These are phyloP conservation scores for Plagodis dolabraria DNA, from an alignment of 2,888 invertebrate genomes.

Conservation along the genomic window DNA sequence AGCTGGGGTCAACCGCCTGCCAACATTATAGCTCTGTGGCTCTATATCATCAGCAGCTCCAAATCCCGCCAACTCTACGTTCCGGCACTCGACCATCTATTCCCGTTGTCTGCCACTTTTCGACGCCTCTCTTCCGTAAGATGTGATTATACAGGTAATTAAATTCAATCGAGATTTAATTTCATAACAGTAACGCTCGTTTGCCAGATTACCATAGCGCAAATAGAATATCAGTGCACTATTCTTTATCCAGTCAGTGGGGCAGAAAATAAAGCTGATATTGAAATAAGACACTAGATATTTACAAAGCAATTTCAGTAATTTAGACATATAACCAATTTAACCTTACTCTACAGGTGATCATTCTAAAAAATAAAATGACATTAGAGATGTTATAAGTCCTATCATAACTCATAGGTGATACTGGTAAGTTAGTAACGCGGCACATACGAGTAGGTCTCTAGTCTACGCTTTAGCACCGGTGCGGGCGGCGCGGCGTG, in stretches of 20 bases:
- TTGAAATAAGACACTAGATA: neutral
- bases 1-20: slow-evolving; percentile 54
- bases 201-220: slow-evolving; percentile 41
- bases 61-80: slow-evolving; percentile 36
- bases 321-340: too few species aligned
- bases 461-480: too few species aligned
- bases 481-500: too few species aligned
- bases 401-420: too few species aligned
- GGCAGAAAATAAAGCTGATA: slow-evolving; percentile 10
- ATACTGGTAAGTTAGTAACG: too few species aligned
- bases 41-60: slow-evolving; percentile 51
- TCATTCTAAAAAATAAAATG: too few species aligned
- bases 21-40: slow-evolving; percentile 37
- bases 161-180: slow-evolving; percentile 54
- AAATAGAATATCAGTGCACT: slow-evolving; percentile 17
- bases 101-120: too few species aligned
- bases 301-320: neutral
- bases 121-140: slow-evolving; percentile 48
- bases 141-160: slow-evolving; percentile 65
- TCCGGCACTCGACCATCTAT: slow-evolving; percentile 26
- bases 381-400: too few species aligned
- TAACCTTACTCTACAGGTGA: too few species aligned
- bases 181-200: slow-evolving; percentile 49
- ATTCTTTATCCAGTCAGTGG: slow-evolving; percentile 17
- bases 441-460: too few species aligned